Conservation (phyloP, 2,888 invertebrate genomes). For the Myathropa florea region DNA sequence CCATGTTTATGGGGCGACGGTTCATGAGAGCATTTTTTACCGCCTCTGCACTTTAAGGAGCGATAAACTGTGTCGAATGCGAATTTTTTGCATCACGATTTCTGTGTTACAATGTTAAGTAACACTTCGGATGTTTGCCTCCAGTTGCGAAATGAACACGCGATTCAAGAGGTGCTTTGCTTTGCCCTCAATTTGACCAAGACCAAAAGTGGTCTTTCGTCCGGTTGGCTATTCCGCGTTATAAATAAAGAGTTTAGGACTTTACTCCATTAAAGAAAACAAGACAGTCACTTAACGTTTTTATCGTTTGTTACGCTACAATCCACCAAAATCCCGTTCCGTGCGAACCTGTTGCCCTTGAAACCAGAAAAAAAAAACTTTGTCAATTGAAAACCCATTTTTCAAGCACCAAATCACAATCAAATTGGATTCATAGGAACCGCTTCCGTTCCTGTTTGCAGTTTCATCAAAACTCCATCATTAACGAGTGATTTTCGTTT, state of each 20-base stretch:
- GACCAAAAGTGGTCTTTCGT: no score
- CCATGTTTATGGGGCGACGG: not conserved
- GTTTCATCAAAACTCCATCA: not conserved
- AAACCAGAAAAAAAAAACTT: no score
- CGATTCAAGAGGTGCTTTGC: no score
- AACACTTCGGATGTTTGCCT: not conserved
- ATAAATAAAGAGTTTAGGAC: no score
- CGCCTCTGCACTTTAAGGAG: not conserved
- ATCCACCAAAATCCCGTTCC: no score
- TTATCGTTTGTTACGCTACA: no score
- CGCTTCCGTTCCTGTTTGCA: not conserved
- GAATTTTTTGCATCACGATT: not conserved
- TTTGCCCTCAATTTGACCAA: no score
- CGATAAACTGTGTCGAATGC: not conserved
- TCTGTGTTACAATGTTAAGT: not conserved
- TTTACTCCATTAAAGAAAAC: no score
- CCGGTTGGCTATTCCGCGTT: no score
- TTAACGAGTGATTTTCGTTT: not conserved
- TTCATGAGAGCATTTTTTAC: not conserved
- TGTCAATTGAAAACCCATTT: not conserved
- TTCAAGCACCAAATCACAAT: not conserved
- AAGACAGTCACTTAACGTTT: no score
- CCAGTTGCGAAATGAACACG: no score
- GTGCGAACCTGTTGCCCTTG: no score
- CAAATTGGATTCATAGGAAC: not conserved